Evolutionary conservation across 1,140 invertebrate genomes (phyloP).

Genomic region (Cherax destructor): DNA sequence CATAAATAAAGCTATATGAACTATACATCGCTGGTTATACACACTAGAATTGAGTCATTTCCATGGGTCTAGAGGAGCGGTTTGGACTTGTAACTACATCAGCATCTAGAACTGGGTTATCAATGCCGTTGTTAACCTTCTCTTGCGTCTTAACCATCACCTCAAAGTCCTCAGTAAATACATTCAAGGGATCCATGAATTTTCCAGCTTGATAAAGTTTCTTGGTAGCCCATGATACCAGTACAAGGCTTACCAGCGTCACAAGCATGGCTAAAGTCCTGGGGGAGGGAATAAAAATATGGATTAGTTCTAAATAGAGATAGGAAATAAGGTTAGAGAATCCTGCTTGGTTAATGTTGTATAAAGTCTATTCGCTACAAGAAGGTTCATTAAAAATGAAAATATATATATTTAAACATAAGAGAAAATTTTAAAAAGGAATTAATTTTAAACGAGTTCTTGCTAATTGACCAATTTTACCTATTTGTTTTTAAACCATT

Average conservation of each 20-base stretch:
- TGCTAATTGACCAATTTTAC: too few species aligned
- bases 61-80: neutral
- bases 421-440: too few species aligned
- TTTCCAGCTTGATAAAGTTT: conserved; percentile 7
- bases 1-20: too few species aligned
- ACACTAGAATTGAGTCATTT: conserved; percentile 26
- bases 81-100: neutral
- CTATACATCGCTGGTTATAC: too few species aligned
- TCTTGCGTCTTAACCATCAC: neutral
- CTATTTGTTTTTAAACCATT: too few species aligned
- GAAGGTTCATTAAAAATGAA: too few species aligned
- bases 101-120: conserved; percentile 13
- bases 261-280: conserved; percentile 92
- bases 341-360: neutral
- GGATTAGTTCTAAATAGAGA: neutral
- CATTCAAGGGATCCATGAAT: conserved; percentile 26
- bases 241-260: conserved; percentile 76
- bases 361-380: too few species aligned
- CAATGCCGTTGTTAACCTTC: neutral
- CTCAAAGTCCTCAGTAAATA: neutral
- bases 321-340: neutral
- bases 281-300: conserved; percentile 83
- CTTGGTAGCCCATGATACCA: conserved; percentile 72
- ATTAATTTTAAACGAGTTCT: too few species aligned
- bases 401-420: too few species aligned